phyloP scores from a whole-genome alignment of 2,797 vertebrate species.

The Mycteria americana region DNA sequence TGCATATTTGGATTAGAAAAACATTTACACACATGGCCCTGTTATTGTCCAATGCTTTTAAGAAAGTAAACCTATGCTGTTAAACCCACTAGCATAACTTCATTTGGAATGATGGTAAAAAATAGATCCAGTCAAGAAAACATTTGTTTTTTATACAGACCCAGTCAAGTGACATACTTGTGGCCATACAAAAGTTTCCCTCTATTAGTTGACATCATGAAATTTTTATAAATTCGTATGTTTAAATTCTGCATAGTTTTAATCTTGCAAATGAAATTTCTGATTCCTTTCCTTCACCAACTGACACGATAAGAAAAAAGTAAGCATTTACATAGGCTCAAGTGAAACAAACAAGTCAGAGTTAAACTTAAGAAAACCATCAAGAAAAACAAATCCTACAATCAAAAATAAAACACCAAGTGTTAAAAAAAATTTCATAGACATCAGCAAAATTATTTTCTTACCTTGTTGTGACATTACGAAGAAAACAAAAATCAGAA shows the following conservation, averaged over 20 bases:
- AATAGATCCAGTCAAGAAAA: slow-evolving; percentile 14
- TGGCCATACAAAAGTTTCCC: background rate
- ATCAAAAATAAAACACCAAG: slow-evolving; percentile 42
- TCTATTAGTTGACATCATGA: background rate
- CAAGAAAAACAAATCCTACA: background rate
- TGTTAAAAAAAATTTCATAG: slow-evolving; percentile 25
- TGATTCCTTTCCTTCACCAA: background rate
- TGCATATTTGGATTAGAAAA: slow-evolving; percentile 10
- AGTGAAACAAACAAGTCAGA: background rate
- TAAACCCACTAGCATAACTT: background rate
- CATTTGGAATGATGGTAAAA: background rate
- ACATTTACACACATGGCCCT: background rate
- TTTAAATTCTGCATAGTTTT: background rate
- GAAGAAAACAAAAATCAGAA: slow-evolving; percentile 67
- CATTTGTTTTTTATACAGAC: background rate
- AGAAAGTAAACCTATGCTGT: background rate
- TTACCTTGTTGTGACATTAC: slow-evolving; percentile 71
- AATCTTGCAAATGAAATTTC: background rate
- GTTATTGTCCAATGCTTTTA: background rate
- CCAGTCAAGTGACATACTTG: background rate
- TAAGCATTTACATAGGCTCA: background rate
- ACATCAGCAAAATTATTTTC: slow-evolving; percentile 60
- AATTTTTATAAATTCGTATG: background rate
- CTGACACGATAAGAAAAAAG: background rate
- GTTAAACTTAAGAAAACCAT: background rate